phyloP scores from a whole-genome alignment of 2,113 vertebrate species.

The Felis chaus region DNA sequence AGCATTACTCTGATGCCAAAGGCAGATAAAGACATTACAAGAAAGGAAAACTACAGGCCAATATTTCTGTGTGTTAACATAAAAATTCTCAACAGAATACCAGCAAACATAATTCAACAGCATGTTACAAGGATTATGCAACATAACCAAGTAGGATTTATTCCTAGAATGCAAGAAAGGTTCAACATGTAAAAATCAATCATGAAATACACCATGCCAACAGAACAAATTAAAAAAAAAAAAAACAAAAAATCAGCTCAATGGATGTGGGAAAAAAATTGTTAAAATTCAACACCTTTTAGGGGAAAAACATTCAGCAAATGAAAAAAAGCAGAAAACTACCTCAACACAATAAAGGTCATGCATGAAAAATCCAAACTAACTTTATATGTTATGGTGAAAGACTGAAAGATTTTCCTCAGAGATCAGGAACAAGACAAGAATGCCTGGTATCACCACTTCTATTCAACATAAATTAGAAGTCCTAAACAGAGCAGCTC shows the following conservation, averaged over 20 bases:
- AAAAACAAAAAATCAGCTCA: not conserved
- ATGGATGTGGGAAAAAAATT: not conserved
- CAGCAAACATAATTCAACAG: not conserved
- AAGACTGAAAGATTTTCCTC: not conserved
- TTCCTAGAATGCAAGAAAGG: not conserved
- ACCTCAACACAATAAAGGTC: not conserved
- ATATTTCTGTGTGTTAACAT: not conserved
- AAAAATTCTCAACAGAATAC: not conserved
- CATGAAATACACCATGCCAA: not conserved
- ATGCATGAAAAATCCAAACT: not conserved
- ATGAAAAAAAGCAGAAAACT: not conserved
- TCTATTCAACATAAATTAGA: not conserved
- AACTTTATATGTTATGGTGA: not conserved
- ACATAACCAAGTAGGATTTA: not conserved
- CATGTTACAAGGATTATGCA: not conserved
- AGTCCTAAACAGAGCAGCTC: not conserved
- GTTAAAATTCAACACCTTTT: not conserved
- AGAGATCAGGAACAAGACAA: not conserved
- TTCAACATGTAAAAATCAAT: not conserved
- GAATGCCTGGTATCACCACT: not conserved
- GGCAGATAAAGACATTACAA: not conserved
- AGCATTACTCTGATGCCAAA: not conserved
- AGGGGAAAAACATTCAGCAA: not conserved
- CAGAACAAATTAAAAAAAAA: not conserved
- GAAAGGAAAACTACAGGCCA: not conserved